These are phyloP conservation scores for Manis crassicaudata DNA, from an alignment of 2,797 vertebrate species.

Conservation along the genomic window DNA sequence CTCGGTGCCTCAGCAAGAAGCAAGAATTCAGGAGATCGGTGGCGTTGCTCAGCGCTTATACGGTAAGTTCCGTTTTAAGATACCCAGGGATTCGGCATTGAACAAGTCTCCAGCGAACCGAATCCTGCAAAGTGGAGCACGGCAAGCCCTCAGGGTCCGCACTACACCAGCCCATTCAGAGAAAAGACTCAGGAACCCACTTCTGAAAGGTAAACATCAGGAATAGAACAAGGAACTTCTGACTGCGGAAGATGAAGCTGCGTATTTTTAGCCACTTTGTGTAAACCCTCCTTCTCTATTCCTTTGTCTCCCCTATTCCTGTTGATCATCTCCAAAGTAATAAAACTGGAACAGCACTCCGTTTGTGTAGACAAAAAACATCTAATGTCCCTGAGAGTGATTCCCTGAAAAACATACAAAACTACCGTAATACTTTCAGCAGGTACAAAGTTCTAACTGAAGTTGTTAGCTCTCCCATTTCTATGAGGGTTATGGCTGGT, in stretches of 20 bases:
- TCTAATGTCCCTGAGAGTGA: neutral
- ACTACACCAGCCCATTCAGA: neutral
- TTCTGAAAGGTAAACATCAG: neutral
- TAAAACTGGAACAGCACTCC: neutral
- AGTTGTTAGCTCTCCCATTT: neutral
- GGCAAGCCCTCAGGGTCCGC: neutral
- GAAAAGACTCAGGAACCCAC: neutral
- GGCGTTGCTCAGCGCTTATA: constrained; percentile 90
- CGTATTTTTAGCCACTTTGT: neutral
- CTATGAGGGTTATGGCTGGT: neutral
- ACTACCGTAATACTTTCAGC: neutral
- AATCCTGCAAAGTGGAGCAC: neutral
- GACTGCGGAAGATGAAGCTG: neutral
- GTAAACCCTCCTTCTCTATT: neutral
- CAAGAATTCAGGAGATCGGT: constrained; percentile 90
- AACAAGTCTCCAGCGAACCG: neutral
- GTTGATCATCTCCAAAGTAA: neutral
- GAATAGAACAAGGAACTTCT: neutral
- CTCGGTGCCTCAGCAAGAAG: constrained; percentile 92
- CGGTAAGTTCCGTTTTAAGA: constrained; percentile 84
- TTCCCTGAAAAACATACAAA: neutral
- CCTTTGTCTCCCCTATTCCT: neutral
- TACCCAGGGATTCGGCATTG: neutral
- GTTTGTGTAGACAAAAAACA: neutral
- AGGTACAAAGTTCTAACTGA: neutral